phyloP scores from a whole-genome alignment of 2,888 invertebrate genomes.

The Shargacucullia verbasci region DNA sequence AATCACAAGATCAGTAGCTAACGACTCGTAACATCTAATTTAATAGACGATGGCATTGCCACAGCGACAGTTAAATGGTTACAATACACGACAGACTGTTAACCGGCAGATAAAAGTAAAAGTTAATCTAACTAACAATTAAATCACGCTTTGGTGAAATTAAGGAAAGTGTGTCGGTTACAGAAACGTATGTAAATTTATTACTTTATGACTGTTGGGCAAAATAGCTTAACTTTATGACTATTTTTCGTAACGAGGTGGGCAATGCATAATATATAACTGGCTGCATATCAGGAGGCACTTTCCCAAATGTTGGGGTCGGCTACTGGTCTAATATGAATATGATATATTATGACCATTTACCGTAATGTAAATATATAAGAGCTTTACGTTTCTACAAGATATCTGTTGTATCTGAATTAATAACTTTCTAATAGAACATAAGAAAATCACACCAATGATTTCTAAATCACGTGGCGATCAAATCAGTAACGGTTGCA shows the following conservation, averaged over 20 bases:
- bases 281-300: too few relatives aligned
- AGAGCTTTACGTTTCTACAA: too few relatives aligned
- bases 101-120: conserved; percentile 49
- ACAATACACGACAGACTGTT: conserved; percentile 6
- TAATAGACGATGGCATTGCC: conserved; percentile 9
- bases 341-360: too few relatives aligned
- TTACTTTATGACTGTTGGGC: conserved; percentile 6
- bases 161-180: conserved; percentile 49
- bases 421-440: too few relatives aligned
- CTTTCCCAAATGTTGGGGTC: too few relatives aligned
- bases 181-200: conserved; percentile 39
- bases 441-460: neutral
- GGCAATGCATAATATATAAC: neutral
- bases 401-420: too few relatives aligned
- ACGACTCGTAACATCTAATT: conserved; percentile 7
- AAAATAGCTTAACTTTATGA: conserved; percentile 12
- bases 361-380: too few relatives aligned
- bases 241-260: neutral
- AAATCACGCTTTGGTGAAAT: conserved; percentile 39
- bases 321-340: too few relatives aligned
- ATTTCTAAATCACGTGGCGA: conserved; percentile 5
- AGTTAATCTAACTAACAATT: conserved; percentile 49
- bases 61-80: conserved; percentile 12
- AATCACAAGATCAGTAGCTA: neutral
- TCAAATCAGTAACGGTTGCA: neutral